A percentile compares a stretch with the other conserved stretches of the same genome.
These are phyloP conservation scores for Luperina nickerlii DNA, from an alignment of 2,888 invertebrate genomes.

Conservation along the genomic window DNA sequence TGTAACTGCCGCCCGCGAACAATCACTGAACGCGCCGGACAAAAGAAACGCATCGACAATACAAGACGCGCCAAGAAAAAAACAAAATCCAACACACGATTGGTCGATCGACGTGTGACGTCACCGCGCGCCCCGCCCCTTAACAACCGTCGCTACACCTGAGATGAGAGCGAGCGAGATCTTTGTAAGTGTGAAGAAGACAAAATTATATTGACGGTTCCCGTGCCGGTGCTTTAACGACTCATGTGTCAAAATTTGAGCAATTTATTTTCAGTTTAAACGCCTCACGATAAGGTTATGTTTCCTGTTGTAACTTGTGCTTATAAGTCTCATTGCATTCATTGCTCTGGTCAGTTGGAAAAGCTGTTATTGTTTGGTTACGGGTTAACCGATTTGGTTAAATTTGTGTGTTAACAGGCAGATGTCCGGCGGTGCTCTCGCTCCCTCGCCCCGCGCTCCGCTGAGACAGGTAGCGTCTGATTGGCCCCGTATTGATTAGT, in stretches of 20 bases:
- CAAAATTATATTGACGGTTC: slow-evolving; percentile 79
- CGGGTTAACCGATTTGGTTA: slow-evolving; percentile 90
- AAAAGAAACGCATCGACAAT: slow-evolving; percentile 84
- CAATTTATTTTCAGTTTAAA: slow-evolving; percentile 56
- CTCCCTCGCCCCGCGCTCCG: slow-evolving; percentile 72
- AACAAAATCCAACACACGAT: slow-evolving; percentile 78
- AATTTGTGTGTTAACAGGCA: slow-evolving; percentile 89
- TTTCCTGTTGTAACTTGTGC: slow-evolving; percentile 46
- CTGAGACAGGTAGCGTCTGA: slow-evolving; percentile 75
- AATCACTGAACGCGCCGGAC: slow-evolving; percentile 77
- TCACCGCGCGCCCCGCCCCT: slow-evolving; percentile 86
- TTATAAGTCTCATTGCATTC: slow-evolving; percentile 62
- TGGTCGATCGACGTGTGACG: slow-evolving; percentile 85
- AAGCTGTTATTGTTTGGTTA: slow-evolving; percentile 90
- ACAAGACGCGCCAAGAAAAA: slow-evolving; percentile 81
- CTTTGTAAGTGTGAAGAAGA: slow-evolving; percentile 79
- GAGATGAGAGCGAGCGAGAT: slow-evolving; percentile 87
- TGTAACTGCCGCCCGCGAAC: slow-evolving; percentile 71
- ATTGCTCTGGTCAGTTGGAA: slow-evolving; percentile 84
- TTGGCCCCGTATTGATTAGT: slow-evolving; percentile 85
- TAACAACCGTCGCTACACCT: slow-evolving; percentile 88
- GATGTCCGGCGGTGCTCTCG: slow-evolving; percentile 81
- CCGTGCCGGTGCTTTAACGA: slow-evolving; percentile 58
- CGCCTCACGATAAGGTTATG: neutral
- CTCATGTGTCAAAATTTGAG: slow-evolving; percentile 40